phyloP scores from a whole-genome alignment of 2,113 vertebrate species.

The Aplodontia rufa region DNA sequence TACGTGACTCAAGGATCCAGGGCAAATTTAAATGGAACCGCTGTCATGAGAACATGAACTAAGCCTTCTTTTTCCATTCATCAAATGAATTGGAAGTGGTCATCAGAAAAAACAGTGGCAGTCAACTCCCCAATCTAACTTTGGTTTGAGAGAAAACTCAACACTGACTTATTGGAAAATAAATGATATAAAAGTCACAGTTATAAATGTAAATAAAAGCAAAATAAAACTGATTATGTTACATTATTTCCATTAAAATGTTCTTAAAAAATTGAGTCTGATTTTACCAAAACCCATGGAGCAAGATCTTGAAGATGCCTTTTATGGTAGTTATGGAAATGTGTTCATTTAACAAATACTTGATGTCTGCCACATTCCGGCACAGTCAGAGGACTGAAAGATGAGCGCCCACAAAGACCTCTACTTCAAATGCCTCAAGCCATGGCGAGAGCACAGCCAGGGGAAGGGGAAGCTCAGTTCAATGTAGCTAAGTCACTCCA shows the following conservation, averaged over 20 bases:
- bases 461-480: background rate
- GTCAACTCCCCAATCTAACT: background rate
- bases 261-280: background rate
- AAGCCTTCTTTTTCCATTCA: background rate
- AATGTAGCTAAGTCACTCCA: background rate
- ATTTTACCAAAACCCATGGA: background rate
- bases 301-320: background rate
- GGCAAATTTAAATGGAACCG: background rate
- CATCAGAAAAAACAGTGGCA: background rate
- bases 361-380: background rate
- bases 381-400: background rate
- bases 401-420: background rate
- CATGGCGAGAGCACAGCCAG: background rate
- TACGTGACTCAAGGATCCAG: background rate
- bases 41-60: background rate
- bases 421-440: background rate
- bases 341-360: background rate
- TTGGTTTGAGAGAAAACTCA: background rate
- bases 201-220: background rate
- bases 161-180: background rate
- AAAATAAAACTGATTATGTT: background rate
- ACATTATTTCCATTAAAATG: background rate
- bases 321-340: too few relatives aligned
- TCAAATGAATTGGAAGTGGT: background rate
- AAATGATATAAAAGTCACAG: background rate